These are phyloP conservation scores for Actias luna DNA, from an alignment of 2,888 invertebrate genomes.

Conservation along the genomic window DNA sequence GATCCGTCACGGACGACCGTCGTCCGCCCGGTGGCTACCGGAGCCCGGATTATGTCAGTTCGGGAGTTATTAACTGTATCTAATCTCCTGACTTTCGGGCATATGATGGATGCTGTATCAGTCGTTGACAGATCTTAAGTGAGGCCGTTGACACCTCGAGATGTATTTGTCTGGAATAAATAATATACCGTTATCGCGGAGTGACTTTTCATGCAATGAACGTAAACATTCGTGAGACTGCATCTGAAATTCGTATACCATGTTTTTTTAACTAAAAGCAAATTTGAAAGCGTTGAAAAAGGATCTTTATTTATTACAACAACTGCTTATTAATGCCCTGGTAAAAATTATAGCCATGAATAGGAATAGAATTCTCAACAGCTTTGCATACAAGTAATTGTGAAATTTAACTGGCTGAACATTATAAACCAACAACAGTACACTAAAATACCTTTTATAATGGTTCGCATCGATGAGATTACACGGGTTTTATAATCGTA, in stretches of 20 bases:
- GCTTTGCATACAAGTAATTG: not conserved
- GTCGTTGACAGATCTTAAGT: constrained; percentile 14
- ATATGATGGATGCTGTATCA: constrained; percentile 12
- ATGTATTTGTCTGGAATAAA: constrained; percentile 1
- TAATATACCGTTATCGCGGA: not conserved
- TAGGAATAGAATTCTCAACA: not conserved
- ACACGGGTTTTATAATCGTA: not conserved
- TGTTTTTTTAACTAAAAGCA: not conserved
- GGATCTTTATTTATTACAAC: not conserved
- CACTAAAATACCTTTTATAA: not conserved
- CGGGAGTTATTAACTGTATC: constrained; percentile 5
- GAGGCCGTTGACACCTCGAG: not conserved
- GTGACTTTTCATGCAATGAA: not conserved
- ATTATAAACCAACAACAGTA: not conserved
- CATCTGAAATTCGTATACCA: not conserved
- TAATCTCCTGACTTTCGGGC: constrained; percentile 15
- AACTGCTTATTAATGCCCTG: not conserved
- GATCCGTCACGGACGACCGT: constrained; percentile 22
- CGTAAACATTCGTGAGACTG: not conserved
- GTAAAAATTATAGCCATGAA: not conserved
- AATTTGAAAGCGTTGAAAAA: not conserved
- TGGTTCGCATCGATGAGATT: not conserved
- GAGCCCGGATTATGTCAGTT: constrained; percentile 14
- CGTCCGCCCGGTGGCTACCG: constrained; percentile 13
- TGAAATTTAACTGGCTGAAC: not conserved